Evolutionary conservation across 2,113 vertebrate species (phyloP).

Genomic region (Tachysurus vachellii): DNA sequence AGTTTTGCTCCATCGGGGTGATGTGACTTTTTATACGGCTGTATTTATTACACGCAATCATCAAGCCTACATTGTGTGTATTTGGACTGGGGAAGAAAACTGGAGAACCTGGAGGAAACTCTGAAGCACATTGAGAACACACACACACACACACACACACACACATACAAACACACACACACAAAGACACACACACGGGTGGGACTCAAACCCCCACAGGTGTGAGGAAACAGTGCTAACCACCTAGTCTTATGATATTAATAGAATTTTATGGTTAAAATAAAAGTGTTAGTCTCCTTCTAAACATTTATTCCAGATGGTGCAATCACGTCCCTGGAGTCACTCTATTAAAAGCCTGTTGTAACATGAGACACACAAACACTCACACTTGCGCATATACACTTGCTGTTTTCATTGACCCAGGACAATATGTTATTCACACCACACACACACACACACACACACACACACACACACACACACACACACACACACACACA

Average conservation of each 20-base stretch:
- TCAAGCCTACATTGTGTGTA: too few relatives aligned
- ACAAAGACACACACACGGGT: too few relatives aligned
- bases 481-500: constrained; percentile 29
- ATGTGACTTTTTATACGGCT: background rate
- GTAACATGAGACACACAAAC: constrained; percentile 13
- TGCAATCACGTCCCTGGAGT: constrained; percentile 10
- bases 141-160: too few relatives aligned
- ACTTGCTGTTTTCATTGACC: constrained; percentile 31
- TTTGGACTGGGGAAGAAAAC: too few relatives aligned
- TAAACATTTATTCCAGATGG: constrained; percentile 15
- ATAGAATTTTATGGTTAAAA: constrained; percentile 3
- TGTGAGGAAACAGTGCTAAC: too few relatives aligned
- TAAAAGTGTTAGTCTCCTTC: background rate
- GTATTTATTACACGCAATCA: background rate
- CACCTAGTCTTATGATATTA: background rate
- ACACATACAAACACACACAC: too few relatives aligned
- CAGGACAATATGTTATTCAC: constrained; percentile 30
- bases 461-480: constrained; percentile 38
- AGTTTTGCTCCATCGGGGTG: background rate
- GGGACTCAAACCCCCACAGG: too few relatives aligned
- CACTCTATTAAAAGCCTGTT: constrained; percentile 24
- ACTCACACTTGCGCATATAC: background rate
- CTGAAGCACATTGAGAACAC: too few relatives aligned
- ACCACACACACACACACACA: constrained; percentile 30
- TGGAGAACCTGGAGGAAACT: too few relatives aligned